A percentile compares a stretch with the other conserved stretches of the same genome.
Evolutionary conservation across 1,140 invertebrate species (phyloP).

Genomic region (Paralvinella palmiformis): DNA sequence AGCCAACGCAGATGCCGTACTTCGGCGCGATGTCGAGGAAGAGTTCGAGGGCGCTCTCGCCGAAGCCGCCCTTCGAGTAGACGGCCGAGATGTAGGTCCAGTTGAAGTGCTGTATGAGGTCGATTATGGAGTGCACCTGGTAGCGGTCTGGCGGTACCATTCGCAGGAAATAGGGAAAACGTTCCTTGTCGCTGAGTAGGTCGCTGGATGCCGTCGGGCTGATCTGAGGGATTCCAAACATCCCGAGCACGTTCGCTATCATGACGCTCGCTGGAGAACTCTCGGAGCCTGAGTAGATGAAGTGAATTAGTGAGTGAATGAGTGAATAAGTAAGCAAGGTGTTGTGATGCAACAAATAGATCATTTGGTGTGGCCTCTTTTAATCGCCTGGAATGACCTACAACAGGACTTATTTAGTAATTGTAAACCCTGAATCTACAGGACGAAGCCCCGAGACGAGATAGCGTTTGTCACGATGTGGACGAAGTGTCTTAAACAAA

Average conservation of each 20-base stretch:
- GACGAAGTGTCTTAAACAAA: too few relatives aligned
- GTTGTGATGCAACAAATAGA: too few relatives aligned
- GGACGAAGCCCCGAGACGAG: too few relatives aligned
- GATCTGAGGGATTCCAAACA: constrained; percentile 32
- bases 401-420: too few relatives aligned
- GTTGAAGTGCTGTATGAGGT: constrained; percentile 18
- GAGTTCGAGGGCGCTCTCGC: constrained; percentile 7
- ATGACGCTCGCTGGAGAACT: constrained; percentile 22
- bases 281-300: too few relatives aligned
- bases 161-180: constrained; percentile 33
- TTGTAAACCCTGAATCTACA: too few relatives aligned
- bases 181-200: constrained; percentile 31
- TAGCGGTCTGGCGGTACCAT: constrained; percentile 32
- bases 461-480: too few relatives aligned
- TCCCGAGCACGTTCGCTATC: constrained; percentile 24
- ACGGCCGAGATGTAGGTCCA: constrained; percentile 20
- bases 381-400: too few relatives aligned
- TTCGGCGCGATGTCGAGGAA: not conserved
- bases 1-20: constrained; percentile 9
- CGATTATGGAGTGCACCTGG: constrained; percentile 38
- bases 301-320: too few relatives aligned
- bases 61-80: constrained; percentile 15
- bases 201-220: constrained; percentile 31
- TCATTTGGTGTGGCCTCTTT: too few relatives aligned
- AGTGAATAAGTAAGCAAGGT: too few relatives aligned